Evolutionary conservation across 2,888 invertebrate genomes (phyloP), one percentile per base, ranked within the genome.

Genomic region (Ophraella communa): DNA sequence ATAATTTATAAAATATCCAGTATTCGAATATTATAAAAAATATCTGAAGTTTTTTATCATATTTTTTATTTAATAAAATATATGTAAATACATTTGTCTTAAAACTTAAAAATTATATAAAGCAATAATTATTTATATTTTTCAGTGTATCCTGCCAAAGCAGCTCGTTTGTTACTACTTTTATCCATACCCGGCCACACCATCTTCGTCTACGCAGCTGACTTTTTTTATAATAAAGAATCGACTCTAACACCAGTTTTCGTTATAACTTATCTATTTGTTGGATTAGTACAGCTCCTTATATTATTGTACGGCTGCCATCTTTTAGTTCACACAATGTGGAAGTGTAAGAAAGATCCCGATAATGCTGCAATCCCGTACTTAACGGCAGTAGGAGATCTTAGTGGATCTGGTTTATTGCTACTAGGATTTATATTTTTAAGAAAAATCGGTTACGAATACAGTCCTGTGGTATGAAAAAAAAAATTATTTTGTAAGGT

Each of bases 281-380:
- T 94, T 67, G 91, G 95, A 59, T 78, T 91, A 56, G 73, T 92
- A 20, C 93, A 93, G 86, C 91, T 96, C 4, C 88, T 91, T 85
- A 81, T 94, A 49, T 85, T 97, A 27, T 83, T 97, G 23, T 95
- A 94, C 82, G 86, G 93, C 44, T 91, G 94, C 0, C 93, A 95
- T 81, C 86, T 95, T 73, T 87, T 96, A 73, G 91, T 95, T 57
- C 94, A 95, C 81, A 88, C 89, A 56, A 92, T 96, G 90, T 97
- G 96, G 96, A 87, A 88, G 76, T 85, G 84, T 80, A 93, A 93
- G 81, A 91, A 94, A 75, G 96, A 97, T 81, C 96, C 96, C 0
- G 96, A 97, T 83, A 96, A 95, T 81, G 92, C 93, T 30, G 93
- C 95, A 53, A 96, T 97, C 72, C 96, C 96, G 2, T 96, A 95